Base-by-base conservation (phyloP, 2,797 vertebrate species). In the Pitangus sulphuratus region DNA sequence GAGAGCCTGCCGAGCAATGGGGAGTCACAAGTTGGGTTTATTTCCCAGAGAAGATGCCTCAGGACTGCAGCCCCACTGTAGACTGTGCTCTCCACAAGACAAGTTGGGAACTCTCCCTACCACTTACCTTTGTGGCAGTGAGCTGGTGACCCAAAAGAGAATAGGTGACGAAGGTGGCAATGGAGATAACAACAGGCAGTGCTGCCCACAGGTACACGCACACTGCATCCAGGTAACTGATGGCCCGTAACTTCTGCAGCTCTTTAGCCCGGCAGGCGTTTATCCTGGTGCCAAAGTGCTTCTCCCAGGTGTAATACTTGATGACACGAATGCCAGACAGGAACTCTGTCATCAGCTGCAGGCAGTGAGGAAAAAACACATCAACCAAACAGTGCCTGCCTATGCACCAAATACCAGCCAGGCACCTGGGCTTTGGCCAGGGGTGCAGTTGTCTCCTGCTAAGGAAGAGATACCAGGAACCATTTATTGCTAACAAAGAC, bases 171-270 rank as follows among this genome's bases (percentile, higher is more conserved):
- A 99, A 99, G 95, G 99, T 99, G 95, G 98, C 94, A 81, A 99
- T 99, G 94, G 99, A 99, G 97, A 99, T 97, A 90, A 99, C 97
- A 21, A 99, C 98, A 0, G 99, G 99, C 83, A 99, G 97, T 8
- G 99, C 99, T 4, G 99, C 99, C 99, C 99, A 99, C 89, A 99
- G 98, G 96, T 99, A 99, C 17, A 99, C 99, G 1, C 99, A 99
- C 93, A 98, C 79, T 6, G 99, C 99, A 19, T 99, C 99, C 97
- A 99, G 97, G 96, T 99, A 99, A 84, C 99, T 99, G 92, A 99
- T 81, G 68, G 97, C 87, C 81, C 95, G 98, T 30, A 99, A 98
- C 90, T 98, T 98, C 39, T 97, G 97, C 89, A 99, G 98, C 97
- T 99, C 99, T 48, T 87, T 95, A 71, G 96, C 88, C 20, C 99